Evolutionary conservation across 2,113 vertebrate genomes (phyloP).

Genomic region (Gasterosteus aculeatus): DNA sequence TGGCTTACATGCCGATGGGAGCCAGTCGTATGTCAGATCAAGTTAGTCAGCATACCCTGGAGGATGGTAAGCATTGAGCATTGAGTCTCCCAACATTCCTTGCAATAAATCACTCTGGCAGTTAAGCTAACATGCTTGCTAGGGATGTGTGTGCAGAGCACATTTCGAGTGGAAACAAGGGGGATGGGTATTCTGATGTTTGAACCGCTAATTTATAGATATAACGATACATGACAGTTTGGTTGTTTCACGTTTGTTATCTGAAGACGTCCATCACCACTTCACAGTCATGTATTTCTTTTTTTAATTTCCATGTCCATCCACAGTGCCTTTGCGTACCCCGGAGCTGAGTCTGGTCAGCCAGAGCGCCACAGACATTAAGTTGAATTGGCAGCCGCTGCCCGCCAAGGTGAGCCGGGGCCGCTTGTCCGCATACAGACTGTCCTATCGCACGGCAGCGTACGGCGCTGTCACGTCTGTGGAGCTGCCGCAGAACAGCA

Average conservation of each 20-base stretch:
- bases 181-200: conserved; percentile 3
- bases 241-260: neutral
- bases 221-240: neutral
- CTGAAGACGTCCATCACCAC: neutral
- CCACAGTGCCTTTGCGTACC: conserved; percentile 91
- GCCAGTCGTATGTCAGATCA: conserved; percentile 99
- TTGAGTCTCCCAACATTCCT: conserved; percentile 55
- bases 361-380: conserved; percentile 90
- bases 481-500: conserved; percentile 85
- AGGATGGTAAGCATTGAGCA: conserved; percentile 88
- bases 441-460: conserved; percentile 89
- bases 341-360: conserved; percentile 94
- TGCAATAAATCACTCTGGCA: conserved; percentile 62
- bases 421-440: conserved; percentile 86
- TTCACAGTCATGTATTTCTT: neutral
- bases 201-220: neutral
- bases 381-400: conserved; percentile 92
- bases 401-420: conserved; percentile 89
- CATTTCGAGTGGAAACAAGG: conserved; percentile 32
- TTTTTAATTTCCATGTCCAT: conserved; percentile 1
- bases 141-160: conserved; percentile 42
- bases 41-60: conserved; percentile 91
- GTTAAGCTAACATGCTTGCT: conserved; percentile 55
- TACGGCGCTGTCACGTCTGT: conserved; percentile 85
- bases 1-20: conserved; percentile 98